phyloP scores from a whole-genome alignment of 2,113 vertebrate species.

The Nyctibius bracteatus region DNA sequence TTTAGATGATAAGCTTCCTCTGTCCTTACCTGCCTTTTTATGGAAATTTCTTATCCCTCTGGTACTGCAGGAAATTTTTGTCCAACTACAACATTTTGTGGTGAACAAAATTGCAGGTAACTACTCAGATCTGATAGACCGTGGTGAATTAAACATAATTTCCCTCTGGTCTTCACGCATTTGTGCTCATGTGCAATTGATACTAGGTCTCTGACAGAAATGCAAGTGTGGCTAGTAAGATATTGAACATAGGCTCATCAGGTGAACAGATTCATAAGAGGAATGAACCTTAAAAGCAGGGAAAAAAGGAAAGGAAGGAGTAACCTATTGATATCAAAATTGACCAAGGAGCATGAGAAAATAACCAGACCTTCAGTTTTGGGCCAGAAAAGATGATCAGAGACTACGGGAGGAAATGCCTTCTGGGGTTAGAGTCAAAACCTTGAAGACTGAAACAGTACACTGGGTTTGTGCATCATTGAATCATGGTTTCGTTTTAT shows the following conservation, averaged over 20 bases:
- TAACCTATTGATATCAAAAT: not conserved
- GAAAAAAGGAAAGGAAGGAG: not conserved
- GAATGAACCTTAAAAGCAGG: not conserved
- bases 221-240: not conserved
- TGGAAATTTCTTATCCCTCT: not conserved
- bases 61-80: not conserved
- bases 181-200: not conserved
- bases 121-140: not conserved
- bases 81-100: not conserved
- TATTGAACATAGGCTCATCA: not conserved
- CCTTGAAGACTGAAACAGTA: not conserved
- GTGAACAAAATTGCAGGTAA: not conserved
- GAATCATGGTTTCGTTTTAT: not conserved
- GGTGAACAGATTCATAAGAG: not conserved
- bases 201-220: not conserved
- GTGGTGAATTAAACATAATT: not conserved
- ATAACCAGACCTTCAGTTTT: constrained; percentile 10
- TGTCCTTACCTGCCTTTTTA: constrained; percentile 4
- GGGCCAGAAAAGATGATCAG: not conserved
- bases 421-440: not conserved
- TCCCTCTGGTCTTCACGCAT: not conserved
- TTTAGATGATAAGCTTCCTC: not conserved
- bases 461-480: not conserved
- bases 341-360: not conserved
- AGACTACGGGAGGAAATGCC: not conserved